A percentile compares a stretch with the other conserved stretches of the same genome.
Conservation (phyloP, 2,797 vertebrate genomes). For the Chloroceryle amazona region DNA sequence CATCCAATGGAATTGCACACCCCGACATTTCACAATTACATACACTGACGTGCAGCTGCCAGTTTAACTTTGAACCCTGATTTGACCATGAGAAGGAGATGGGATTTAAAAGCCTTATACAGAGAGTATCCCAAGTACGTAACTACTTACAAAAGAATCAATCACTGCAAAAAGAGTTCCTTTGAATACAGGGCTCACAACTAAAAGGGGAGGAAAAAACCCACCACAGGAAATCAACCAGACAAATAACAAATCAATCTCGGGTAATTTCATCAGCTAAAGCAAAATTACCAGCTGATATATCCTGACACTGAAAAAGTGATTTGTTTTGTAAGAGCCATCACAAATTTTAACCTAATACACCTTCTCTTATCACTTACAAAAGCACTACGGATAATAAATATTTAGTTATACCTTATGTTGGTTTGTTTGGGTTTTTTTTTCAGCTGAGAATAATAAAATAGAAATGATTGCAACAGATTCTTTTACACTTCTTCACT, state of each 20-base stretch:
- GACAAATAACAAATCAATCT: background rate
- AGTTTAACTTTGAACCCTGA: background rate
- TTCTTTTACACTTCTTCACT: background rate
- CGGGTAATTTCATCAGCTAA: background rate
- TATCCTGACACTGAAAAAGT: background rate
- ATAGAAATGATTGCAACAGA: background rate
- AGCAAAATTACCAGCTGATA: background rate
- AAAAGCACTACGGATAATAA: background rate
- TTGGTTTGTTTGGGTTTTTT: background rate
- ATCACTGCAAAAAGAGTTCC: background rate
- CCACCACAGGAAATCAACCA: background rate
- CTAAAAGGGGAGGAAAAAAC: rapidly evolving
- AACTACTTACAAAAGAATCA: background rate
- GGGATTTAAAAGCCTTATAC: background rate
- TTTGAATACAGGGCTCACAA: background rate
- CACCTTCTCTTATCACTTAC: background rate
- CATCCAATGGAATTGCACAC: too few relatives aligned
- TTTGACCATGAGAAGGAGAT: background rate
- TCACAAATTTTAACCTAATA: background rate
- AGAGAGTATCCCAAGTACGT: background rate
- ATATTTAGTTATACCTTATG: background rate
- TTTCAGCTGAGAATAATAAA: background rate
- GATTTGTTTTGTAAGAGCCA: background rate
- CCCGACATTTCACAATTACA: background rate
- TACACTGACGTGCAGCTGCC: background rate